phyloP scores from a whole-genome alignment of 1,140 invertebrate species.

The Batillaria attramentaria region DNA sequence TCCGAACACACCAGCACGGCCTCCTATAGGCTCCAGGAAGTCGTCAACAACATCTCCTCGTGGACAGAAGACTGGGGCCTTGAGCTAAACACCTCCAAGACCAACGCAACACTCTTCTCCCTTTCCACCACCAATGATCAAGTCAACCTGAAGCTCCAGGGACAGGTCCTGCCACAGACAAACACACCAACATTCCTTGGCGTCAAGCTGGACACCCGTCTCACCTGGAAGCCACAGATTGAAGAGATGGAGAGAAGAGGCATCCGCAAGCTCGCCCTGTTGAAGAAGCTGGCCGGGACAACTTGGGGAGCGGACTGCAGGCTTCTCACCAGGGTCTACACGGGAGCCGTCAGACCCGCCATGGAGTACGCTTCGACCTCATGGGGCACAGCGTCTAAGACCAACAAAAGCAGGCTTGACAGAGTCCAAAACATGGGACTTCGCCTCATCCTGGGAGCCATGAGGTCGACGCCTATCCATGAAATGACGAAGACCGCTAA shows the following conservation, averaged over 20 bases:
- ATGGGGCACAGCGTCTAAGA: slow-evolving; percentile 30
- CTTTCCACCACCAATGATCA: slow-evolving; percentile 14
- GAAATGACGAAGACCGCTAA: background rate
- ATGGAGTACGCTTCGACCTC: slow-evolving; percentile 33
- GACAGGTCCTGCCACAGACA: background rate
- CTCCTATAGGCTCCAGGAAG: slow-evolving; percentile 24
- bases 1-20: slow-evolving; percentile 18
- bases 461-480: slow-evolving; percentile 4
- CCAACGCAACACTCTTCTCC: slow-evolving; percentile 8
- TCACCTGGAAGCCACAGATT: slow-evolving; percentile 36
- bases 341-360: slow-evolving; percentile 25
- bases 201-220: slow-evolving; percentile 20
- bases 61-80: slow-evolving; percentile 18
- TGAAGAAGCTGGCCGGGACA: slow-evolving; percentile 34
- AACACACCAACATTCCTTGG: slow-evolving; percentile 32
- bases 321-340: slow-evolving; percentile 25
- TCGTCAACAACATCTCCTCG: background rate
- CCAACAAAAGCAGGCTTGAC: slow-evolving; percentile 18
- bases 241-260: slow-evolving; percentile 15
- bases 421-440: slow-evolving; percentile 16
- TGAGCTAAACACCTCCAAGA: background rate
- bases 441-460: slow-evolving; percentile 11
- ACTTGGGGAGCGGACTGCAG: slow-evolving; percentile 26
- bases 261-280: slow-evolving; percentile 8
- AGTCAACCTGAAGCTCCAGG: slow-evolving; percentile 22